Evolutionary conservation across 1,140 invertebrate genomes (phyloP).

Genomic region (Heterodera schachtii): DNA sequence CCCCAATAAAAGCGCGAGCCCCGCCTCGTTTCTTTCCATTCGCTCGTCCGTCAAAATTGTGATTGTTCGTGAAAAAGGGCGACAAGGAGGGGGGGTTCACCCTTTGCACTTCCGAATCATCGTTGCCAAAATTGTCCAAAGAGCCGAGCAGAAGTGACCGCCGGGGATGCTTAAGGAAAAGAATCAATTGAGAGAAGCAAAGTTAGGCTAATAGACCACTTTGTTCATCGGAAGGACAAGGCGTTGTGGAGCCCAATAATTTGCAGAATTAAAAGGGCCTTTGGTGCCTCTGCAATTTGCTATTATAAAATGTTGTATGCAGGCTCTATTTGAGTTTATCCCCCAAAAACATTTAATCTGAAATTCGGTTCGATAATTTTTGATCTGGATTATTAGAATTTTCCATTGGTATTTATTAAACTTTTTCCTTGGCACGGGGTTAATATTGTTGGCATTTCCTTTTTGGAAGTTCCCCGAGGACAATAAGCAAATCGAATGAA

Average conservation of each 20-base stretch:
- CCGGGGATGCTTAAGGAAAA: background rate
- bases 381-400: too few species aligned
- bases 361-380: too few species aligned
- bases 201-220: background rate
- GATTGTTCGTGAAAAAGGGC: slow-evolving; percentile 5
- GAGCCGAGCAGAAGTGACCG: background rate
- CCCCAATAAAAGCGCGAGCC: background rate
- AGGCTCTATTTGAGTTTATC: too few species aligned
- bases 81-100: background rate
- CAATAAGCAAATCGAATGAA: too few species aligned
- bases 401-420: too few species aligned
- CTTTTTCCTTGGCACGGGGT: too few species aligned
- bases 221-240: background rate
- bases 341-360: too few species aligned
- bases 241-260: slow-evolving; percentile 20
- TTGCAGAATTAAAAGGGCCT: background rate
- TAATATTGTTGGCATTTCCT: too few species aligned
- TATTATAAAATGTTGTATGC: too few species aligned
- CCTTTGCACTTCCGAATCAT: background rate
- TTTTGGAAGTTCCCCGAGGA: background rate
- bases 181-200: background rate
- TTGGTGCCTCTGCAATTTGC: slow-evolving; percentile 8
- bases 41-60: background rate
- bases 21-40: slow-evolving; percentile 4
- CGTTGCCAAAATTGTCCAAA: background rate